These are phyloP conservation scores for Parascotia fuliginaria DNA, from an alignment of 2,888 invertebrate species.

Conservation along the genomic window DNA sequence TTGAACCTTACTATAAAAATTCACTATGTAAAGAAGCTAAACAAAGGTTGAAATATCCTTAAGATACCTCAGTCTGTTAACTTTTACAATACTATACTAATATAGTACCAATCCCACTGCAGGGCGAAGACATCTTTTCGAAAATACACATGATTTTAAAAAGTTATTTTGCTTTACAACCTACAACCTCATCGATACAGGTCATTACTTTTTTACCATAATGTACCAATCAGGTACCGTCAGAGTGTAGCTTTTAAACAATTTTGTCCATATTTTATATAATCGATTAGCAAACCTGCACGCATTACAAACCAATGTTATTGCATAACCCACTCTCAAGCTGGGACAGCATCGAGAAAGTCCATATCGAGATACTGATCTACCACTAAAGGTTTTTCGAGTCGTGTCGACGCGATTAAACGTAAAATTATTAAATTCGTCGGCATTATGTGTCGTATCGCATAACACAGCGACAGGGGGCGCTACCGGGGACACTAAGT, in stretches of 20 bases:
- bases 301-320: slow-evolving; percentile 2
- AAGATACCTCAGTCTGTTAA: too few species aligned
- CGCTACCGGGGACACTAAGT: slow-evolving; percentile 75
- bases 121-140: too few species aligned
- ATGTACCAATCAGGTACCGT: background rate
- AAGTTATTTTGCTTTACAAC: too few species aligned
- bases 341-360: slow-evolving; percentile 33
- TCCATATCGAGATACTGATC: slow-evolving; percentile 38
- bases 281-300: slow-evolving; percentile 4
- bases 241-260: background rate
- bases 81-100: too few species aligned
- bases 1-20: too few species aligned
- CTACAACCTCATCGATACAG: too few species aligned
- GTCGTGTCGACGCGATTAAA: slow-evolving; percentile 45
- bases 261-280: background rate
- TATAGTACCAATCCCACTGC: too few species aligned
- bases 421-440: slow-evolving; percentile 56
- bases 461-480: slow-evolving; percentile 76
- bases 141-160: too few species aligned
- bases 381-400: slow-evolving; percentile 37
- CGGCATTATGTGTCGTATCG: slow-evolving; percentile 73
- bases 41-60: too few species aligned
- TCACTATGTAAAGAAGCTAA: too few species aligned
- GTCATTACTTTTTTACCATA: too few species aligned
- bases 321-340: slow-evolving; percentile 16